Evolutionary conservation across 2,888 invertebrate species (phyloP).

Genomic region (Herminia tarsipennalis): DNA sequence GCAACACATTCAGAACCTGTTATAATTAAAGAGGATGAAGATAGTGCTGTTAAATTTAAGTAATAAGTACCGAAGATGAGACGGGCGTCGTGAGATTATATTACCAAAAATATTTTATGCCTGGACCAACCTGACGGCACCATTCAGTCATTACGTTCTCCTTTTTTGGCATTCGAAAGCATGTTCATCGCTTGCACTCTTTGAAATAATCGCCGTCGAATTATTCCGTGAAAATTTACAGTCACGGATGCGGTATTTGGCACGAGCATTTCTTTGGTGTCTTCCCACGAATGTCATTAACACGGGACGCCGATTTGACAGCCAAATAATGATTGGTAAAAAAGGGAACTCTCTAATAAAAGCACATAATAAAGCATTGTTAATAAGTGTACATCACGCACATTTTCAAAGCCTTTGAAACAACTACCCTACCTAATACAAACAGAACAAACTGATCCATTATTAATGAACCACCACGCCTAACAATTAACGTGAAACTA

Average conservation of each 20-base stretch:
- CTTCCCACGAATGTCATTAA: constrained; percentile 52
- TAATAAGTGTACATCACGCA: too few relatives aligned
- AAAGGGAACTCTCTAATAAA: too few relatives aligned
- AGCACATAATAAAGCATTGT: too few relatives aligned
- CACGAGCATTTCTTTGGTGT: constrained; percentile 42
- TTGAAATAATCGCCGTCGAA: constrained; percentile 45
- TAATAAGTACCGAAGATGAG: too few relatives aligned
- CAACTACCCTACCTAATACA: too few relatives aligned
- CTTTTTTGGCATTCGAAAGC: constrained; percentile 59
- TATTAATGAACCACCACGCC: constrained; percentile 51
- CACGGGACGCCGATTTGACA: constrained; percentile 40
- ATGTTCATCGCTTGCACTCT: constrained; percentile 39
- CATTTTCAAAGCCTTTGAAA: too few relatives aligned
- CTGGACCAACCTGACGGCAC: constrained; percentile 29
- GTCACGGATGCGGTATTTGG: constrained; percentile 49
- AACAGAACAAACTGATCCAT: constrained; percentile 54
- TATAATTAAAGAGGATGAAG: too few relatives aligned
- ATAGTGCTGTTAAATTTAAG: too few relatives aligned
- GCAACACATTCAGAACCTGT: too few relatives aligned
- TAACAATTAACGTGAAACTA: constrained; percentile 35
- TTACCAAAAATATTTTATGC: constrained; percentile 34
- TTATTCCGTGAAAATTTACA: constrained; percentile 55
- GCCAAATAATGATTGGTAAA: constrained; percentile 21
- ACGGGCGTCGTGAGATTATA: constrained; percentile 38
- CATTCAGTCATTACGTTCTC: constrained; percentile 50